Base-by-base conservation (phyloP, 2,888 invertebrate genomes). In the Drosophila paranaensis region DNA sequence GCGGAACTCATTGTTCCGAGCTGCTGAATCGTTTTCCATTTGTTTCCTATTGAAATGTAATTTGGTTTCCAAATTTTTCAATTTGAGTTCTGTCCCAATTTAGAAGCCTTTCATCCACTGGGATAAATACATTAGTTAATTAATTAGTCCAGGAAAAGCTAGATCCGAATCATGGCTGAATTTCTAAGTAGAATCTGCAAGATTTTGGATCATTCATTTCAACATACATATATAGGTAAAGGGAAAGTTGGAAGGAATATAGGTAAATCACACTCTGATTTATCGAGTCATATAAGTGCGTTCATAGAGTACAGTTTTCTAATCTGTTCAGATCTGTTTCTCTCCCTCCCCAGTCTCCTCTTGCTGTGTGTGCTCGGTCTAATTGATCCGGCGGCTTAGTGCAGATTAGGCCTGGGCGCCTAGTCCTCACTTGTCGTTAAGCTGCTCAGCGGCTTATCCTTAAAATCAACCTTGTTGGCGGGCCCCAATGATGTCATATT, bases 391-490 rank as follows among this genome's bases (percentile, higher is more conserved):
- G 33, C 10, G 60, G 33, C 37, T 6, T 9, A 71, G 64, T 69
- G 60, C 50, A 33, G 71, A 58, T 80, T 71, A 67, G 35, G 39
- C 20, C 61, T 39, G 55, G 42, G 37, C 43, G 40, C 42, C 60
- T 69, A 72, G 84, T 73, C 71, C 70, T 39, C 68, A 60, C 71
- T 68, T 65, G 65, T 51, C 65, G 61, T 53, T 84, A 89, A 84
- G 90, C 90, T 50, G 82, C 87, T 84, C 69, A 82, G 35, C 54
- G 71, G 66, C 83, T 88, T 74, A 90, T 90, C 77, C 83, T 39
- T 56, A 57, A 79, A 79, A 79, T 82, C 87, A 90, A 89, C 82
- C 73, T 82, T 51, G 57, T 16, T 16, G 56, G 42, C 35, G 27
- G 16, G 58, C 73, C 67, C 65, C 79, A 82, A 90, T 88, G 86